Conservation (phyloP, 2,888 invertebrate species). For the Drosophila mettleri region DNA sequence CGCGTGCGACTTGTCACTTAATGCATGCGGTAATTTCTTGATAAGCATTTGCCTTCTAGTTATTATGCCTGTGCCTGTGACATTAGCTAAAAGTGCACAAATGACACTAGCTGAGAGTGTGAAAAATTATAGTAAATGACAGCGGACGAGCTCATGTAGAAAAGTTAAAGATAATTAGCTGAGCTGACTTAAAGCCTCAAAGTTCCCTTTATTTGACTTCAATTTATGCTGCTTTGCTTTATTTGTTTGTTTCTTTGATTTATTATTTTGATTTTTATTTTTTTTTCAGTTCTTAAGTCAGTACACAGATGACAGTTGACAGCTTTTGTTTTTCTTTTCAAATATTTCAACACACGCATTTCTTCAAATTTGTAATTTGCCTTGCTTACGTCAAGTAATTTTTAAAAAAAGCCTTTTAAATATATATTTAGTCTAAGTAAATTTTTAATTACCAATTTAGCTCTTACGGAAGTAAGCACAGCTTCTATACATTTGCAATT, state of each 20-base stretch:
- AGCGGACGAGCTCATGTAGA: no score
- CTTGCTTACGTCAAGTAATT: no score
- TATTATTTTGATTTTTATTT: no score
- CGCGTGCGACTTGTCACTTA: conserved; percentile 29
- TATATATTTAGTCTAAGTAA: no score
- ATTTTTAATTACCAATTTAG: neutral
- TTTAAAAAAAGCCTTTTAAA: no score
- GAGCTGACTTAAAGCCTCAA: neutral
- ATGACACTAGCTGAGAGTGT: conserved; percentile 34
- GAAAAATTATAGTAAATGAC: neutral
- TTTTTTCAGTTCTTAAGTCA: no score
- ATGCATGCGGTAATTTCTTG: conserved; percentile 52
- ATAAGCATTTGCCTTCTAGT: conserved; percentile 29
- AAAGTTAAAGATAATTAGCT: neutral
- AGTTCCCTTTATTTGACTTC: neutral
- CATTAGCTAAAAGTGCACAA: conserved; percentile 15
- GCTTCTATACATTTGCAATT: neutral
- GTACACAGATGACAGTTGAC: no score
- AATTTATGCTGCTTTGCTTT: neutral
- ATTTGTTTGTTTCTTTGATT: neutral
- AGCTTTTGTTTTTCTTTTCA: no score
- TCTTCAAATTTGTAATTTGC: no score
- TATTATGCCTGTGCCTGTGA: neutral
- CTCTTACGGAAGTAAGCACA: neutral
- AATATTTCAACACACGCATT: no score